phyloP scores from a whole-genome alignment of 2,113 vertebrate species.

The Petrocephalus microphthalmus region DNA sequence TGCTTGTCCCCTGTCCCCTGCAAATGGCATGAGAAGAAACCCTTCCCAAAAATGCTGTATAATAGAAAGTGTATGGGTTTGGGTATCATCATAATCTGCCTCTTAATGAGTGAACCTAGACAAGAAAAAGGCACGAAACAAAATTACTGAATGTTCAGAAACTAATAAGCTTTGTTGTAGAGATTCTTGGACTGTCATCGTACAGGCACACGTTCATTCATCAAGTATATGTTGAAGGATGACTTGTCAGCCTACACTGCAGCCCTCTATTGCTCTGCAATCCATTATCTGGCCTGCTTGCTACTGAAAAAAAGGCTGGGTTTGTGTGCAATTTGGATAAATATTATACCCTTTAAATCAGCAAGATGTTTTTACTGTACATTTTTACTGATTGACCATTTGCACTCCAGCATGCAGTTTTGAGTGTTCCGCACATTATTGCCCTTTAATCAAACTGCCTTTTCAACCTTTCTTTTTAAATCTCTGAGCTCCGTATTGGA shows the following conservation, averaged over 20 bases:
- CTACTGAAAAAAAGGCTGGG: neutral
- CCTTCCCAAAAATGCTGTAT: neutral
- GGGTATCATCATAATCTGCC: neutral
- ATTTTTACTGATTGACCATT: neutral
- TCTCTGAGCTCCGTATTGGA: neutral
- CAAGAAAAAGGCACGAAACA: neutral
- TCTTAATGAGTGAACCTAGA: neutral
- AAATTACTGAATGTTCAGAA: conserved; percentile 6
- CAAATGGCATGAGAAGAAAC: neutral
- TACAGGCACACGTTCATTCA: neutral
- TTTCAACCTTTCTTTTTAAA: neutral
- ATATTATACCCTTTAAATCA: neutral
- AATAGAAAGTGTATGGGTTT: neutral
- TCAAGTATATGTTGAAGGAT: conserved; percentile 18
- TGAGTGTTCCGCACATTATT: neutral
- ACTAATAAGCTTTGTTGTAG: neutral
- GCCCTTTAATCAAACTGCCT: neutral
- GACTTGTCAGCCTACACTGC: conserved; percentile 12
- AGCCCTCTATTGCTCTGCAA: conserved; percentile 9
- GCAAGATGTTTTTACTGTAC: neutral
- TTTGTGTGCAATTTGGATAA: neutral
- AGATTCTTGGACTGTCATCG: conserved; percentile 6
- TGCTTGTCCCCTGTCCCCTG: neutral
- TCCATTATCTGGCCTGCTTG: conserved; percentile 11
- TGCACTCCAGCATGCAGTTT: neutral